A percentile compares a stretch with the other conserved stretches of the same genome.
Evolutionary conservation across 2,797 vertebrate genomes (phyloP).

Genomic region (Argentina silus): DNA sequence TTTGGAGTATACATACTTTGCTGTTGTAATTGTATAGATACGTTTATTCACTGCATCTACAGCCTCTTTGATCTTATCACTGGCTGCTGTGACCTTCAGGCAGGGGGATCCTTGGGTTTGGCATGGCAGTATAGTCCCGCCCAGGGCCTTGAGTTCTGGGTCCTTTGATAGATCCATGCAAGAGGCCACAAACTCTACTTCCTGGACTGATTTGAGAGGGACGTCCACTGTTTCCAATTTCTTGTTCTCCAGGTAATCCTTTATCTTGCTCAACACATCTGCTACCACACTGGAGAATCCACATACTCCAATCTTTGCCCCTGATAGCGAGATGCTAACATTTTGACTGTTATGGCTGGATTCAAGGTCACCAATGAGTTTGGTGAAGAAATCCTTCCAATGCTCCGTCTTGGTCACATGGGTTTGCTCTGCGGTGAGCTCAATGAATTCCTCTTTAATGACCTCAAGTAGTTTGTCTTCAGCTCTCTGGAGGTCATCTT

Average conservation of each 20-base stretch:
- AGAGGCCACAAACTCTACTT: conserved; percentile 48
- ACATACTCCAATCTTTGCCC: conserved; percentile 42
- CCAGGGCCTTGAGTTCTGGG: conserved; percentile 43
- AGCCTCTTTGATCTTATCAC: conserved; percentile 47
- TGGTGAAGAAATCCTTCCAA: conserved; percentile 39
- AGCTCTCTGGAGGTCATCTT: conserved; percentile 39
- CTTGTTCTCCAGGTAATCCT: conserved; percentile 53
- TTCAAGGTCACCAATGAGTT: conserved; percentile 38
- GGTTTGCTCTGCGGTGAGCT: conserved; percentile 34
- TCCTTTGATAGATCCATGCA: conserved; percentile 45
- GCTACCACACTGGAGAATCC: conserved; percentile 51
- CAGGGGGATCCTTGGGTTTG: conserved; percentile 26
- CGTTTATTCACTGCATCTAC: conserved; percentile 29
- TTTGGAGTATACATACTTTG: conserved; percentile 45
- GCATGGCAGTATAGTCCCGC: conserved; percentile 23
- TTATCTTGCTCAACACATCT: conserved; percentile 49
- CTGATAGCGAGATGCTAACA: conserved; percentile 32
- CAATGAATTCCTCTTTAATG: conserved; percentile 49
- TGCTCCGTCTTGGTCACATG: conserved; percentile 30
- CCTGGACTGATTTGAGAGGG: conserved; percentile 34
- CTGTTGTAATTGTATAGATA: conserved; percentile 30
- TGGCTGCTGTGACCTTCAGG: conserved; percentile 51
- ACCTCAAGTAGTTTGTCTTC: conserved; percentile 46
- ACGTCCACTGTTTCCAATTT: conserved; percentile 35
- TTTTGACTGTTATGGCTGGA: conserved; percentile 25